These are phyloP conservation scores for Ptychoptera contaminata DNA, from an alignment of 2,888 invertebrate species.

Conservation along the genomic window DNA sequence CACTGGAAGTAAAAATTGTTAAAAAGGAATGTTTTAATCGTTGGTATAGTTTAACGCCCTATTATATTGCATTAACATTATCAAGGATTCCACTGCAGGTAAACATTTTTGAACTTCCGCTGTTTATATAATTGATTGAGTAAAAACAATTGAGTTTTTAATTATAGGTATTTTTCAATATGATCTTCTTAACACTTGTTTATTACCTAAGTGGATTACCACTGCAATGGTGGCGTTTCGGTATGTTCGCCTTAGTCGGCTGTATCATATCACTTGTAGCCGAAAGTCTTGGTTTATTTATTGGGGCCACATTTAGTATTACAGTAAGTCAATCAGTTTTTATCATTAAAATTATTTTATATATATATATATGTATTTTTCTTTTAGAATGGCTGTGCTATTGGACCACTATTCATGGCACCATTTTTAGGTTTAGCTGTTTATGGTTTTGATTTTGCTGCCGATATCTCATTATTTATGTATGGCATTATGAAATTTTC, in stretches of 20 bases:
- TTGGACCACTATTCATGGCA: slow-evolving; percentile 47
- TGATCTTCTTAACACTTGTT: slow-evolving; percentile 41
- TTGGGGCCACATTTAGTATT: slow-evolving; percentile 52
- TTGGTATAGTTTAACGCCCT: slow-evolving; percentile 48
- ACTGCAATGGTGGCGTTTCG: slow-evolving; percentile 43
- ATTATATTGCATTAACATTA: slow-evolving; percentile 45
- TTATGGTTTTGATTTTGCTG: slow-evolving; percentile 55
- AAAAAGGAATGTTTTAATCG: slow-evolving; percentile 55
- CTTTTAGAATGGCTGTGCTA: slow-evolving; percentile 49
- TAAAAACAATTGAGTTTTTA: slow-evolving; percentile 6
- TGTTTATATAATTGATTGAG: neutral
- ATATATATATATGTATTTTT: neutral
- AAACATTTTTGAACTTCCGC: slow-evolving; percentile 9
- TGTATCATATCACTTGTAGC: slow-evolving; percentile 55
- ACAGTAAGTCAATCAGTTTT: slow-evolving; percentile 34
- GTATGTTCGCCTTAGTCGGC: slow-evolving; percentile 48
- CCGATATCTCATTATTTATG: slow-evolving; percentile 42
- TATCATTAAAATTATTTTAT: neutral
- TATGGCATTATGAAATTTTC: slow-evolving; percentile 46
- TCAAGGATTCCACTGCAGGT: slow-evolving; percentile 43
- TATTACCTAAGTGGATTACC: slow-evolving; percentile 58
- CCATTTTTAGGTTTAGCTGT: slow-evolving; percentile 50
- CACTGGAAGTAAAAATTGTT: slow-evolving; percentile 48
- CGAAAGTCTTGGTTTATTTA: slow-evolving; percentile 62
- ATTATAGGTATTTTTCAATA: slow-evolving; percentile 37